Base-by-base conservation (phyloP, 2,113 vertebrate genomes). In the Monarcha castaneiventris region DNA sequence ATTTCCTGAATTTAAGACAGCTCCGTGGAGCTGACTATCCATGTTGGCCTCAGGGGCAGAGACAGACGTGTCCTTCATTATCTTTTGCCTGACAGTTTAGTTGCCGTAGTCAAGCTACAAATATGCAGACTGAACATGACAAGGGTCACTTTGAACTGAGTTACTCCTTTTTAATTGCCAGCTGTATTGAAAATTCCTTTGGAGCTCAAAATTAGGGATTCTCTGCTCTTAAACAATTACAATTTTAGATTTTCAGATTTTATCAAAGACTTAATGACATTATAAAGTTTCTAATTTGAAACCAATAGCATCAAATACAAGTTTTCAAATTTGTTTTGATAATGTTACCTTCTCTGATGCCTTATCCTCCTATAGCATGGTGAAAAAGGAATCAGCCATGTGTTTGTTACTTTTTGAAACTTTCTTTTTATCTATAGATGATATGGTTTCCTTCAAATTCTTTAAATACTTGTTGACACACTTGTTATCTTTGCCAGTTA, bases 401-500 rank as follows among this genome's bases (percentile, higher is more conserved):
- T n/a, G 14, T 83, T 89, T 74, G 27, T 4, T 93, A 73, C 25
- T 58, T 82, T 81, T 82, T n/a, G 46, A 88, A 95, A 59, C 19
- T 76, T 72, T 27, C 4, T 74, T 90, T 93, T 86, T 82, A 25
- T 83, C 44, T 81, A 39, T 37, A 22, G 8, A 27, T 59, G 1
- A 63, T 72, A 67, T 6, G 16, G 6, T 79, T 84, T 84, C 46
- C 46, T 91, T 89, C 64, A 85, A 87, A 92, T 91, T 91, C 30
- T 89, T 84, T 85, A 62, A 90, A 82, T 78, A 56, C 20, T 63
- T 89, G 58, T 91, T 94, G 61, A 75, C 39, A 76, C 51, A 64
- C 29, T 84, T 61, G 7, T 84, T 90, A 89, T 85, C n/a, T 85
- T 90, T 85, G 14, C 55, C 73, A 72, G 37, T 73, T 85, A 89